phyloP scores from a whole-genome alignment of 2,888 invertebrate species.

The Habroteleia sp. region DNA sequence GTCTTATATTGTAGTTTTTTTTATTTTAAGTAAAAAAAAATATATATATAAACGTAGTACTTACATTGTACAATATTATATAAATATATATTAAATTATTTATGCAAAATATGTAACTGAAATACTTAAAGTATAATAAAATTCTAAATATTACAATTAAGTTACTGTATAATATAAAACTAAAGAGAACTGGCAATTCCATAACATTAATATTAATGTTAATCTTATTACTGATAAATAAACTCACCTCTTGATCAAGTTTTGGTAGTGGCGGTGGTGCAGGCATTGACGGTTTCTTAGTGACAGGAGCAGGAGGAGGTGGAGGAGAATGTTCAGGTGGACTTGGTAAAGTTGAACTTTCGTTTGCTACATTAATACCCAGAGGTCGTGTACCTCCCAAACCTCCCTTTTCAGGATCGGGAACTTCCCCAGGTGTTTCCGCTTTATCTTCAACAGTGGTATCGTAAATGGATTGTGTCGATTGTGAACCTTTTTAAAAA shows the following conservation, averaged over 20 bases:
- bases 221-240: neutral
- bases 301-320: conserved; percentile 81
- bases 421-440: conserved; percentile 90
- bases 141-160: too few species aligned
- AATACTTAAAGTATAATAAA: too few species aligned
- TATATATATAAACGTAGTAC: too few species aligned
- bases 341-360: conserved; percentile 81
- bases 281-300: conserved; percentile 82
- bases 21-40: too few species aligned
- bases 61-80: too few species aligned
- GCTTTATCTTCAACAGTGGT: conserved; percentile 84
- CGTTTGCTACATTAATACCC: conserved; percentile 84
- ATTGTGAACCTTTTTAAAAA: conserved; percentile 79
- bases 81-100: too few species aligned
- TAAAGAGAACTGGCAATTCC: too few species aligned
- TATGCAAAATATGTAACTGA: too few species aligned
- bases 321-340: conserved; percentile 82
- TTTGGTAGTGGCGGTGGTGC: conserved; percentile 83
- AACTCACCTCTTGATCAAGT: conserved; percentile 84
- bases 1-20: too few species aligned
- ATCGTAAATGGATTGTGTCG: conserved; percentile 83
- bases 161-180: too few species aligned
- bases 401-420: conserved; percentile 88
- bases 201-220: too few species aligned
- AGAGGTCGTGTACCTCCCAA: conserved; percentile 90